phyloP scores from a whole-genome alignment of 2,888 invertebrate genomes.

The Pediacus dermestoides region DNA sequence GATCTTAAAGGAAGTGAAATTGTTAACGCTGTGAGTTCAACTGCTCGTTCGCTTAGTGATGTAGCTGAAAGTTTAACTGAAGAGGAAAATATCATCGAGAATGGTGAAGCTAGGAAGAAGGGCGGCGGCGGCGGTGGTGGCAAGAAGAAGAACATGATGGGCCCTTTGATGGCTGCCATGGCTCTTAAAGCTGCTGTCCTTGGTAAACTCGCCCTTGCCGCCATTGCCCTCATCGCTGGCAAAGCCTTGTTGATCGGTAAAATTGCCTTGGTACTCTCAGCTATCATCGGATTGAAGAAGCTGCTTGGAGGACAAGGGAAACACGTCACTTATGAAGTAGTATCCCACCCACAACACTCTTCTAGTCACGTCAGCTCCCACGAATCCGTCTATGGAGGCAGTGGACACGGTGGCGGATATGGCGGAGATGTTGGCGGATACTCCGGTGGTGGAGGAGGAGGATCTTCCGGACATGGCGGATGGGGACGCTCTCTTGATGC shows the following conservation, averaged over 20 bases:
- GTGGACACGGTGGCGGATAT: constrained; percentile 44
- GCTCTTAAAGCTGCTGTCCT: constrained; percentile 77
- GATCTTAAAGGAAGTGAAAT: constrained; percentile 83
- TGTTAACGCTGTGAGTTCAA: constrained; percentile 73
- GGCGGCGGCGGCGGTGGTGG: constrained; percentile 64
- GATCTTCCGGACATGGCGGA: constrained; percentile 62
- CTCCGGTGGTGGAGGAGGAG: constrained; percentile 52
- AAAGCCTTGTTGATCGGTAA: constrained; percentile 82
- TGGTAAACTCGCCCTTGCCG: constrained; percentile 73
- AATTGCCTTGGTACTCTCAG: constrained; percentile 77
- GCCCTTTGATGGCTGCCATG: constrained; percentile 71
- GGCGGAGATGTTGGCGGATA: constrained; percentile 58
- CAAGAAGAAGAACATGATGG: constrained; percentile 74
- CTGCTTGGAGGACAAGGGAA: constrained; percentile 68
- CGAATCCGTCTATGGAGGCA: constrained; percentile 56
- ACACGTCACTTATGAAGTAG: constrained; percentile 84
- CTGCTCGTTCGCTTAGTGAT: constrained; percentile 76
- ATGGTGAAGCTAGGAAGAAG: constrained; percentile 62
- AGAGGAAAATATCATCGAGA: constrained; percentile 54
- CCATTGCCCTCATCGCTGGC: constrained; percentile 80
- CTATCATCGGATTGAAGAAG: constrained; percentile 81
- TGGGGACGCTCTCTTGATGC: constrained; percentile 76
- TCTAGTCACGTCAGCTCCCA: constrained; percentile 67
- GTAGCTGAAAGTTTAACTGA: constrained; percentile 63
- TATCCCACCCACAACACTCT: constrained; percentile 78